Evolutionary conservation across 1,140 invertebrate species (phyloP), one percentile per base, ranked within the genome.

Genomic region (Agraylea sexmaculata): DNA sequence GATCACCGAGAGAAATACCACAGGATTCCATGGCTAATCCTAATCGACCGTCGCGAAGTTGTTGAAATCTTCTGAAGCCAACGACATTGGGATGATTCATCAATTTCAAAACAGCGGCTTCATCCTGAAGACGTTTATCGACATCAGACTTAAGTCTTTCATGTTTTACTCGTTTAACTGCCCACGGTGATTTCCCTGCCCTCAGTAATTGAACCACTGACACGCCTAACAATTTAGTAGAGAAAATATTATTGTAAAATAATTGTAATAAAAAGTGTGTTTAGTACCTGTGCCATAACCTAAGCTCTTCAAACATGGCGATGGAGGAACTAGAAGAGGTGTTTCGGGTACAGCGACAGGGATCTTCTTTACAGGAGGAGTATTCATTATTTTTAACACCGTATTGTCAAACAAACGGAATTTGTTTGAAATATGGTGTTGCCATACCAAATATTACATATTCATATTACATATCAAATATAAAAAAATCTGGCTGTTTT

Each of bases 61-160:
- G 71, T 2, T 70, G 66, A 36, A 83, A 74, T 2, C 73, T 82
- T 23, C 85, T 67, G 53, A 83, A 89, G 0, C 84, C 85, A 3
- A 90, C 76, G 32, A 90, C 83, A 52, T 89, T 87, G 1, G 82
- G 83, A 66, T 89, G 87, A 17, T 75, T 73, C 25, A 90, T 65
- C 38, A 72, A 67, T 40, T 74, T 71, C 13, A 83, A 57, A 37
- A 84, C 58, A 13, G 77, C 67, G 1, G 83, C 85, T 63, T 90
- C 87, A 1, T 69, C 58, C 43, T 69, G 60, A 16, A 90, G 65
- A 2, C 83, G 64, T 20, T 73, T 53, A 31, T 64, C 60, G 38
- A 53, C 46, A 6, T 53, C 31, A 33, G 59, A 53, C 41, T 55
- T 49, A 33, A 45, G 37, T 19, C 54, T 27, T 30, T 61, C 60